phyloP scores from a whole-genome alignment of 2,888 invertebrate species.

The Chymomyza procnemis region DNA sequence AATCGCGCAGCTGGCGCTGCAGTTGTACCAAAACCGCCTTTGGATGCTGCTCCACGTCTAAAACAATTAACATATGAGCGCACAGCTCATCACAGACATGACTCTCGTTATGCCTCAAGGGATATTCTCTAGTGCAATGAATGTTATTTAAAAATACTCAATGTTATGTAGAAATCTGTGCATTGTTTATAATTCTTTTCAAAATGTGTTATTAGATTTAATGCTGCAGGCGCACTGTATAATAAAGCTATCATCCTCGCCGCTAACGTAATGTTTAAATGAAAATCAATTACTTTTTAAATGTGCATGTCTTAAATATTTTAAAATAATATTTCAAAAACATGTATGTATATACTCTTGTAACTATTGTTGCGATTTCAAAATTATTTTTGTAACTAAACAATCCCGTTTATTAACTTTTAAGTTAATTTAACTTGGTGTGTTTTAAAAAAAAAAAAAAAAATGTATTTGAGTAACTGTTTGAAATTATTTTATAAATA shows the following conservation, averaged over 20 bases:
- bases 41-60: constrained; percentile 32
- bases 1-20: constrained; percentile 39
- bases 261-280: constrained; percentile 5
- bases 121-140: not conserved
- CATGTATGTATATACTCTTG: not conserved
- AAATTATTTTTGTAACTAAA: not conserved
- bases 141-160: not conserved
- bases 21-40: constrained; percentile 22
- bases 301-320: not conserved
- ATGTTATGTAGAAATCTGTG: constrained; percentile 4
- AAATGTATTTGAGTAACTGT: not conserved
- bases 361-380: not conserved
- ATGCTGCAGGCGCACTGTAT: not conserved
- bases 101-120: constrained; percentile 13
- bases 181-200: constrained; percentile 6
- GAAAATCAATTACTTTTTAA: constrained; percentile 27
- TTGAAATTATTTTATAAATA: constrained; percentile 42
- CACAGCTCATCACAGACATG: constrained; percentile 34
- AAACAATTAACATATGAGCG: constrained; percentile 41
- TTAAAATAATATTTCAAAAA: not conserved
- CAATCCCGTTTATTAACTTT: constrained; percentile 23
- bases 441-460: too few species aligned
- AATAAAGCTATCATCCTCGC: not conserved
- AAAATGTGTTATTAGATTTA: constrained; percentile 58
- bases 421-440: too few species aligned